A percentile compares a stretch with the other conserved stretches of the same genome.
Evolutionary conservation across 2,797 vertebrate genomes (phyloP).

Genomic region (Thalassophryne amazonica): DNA sequence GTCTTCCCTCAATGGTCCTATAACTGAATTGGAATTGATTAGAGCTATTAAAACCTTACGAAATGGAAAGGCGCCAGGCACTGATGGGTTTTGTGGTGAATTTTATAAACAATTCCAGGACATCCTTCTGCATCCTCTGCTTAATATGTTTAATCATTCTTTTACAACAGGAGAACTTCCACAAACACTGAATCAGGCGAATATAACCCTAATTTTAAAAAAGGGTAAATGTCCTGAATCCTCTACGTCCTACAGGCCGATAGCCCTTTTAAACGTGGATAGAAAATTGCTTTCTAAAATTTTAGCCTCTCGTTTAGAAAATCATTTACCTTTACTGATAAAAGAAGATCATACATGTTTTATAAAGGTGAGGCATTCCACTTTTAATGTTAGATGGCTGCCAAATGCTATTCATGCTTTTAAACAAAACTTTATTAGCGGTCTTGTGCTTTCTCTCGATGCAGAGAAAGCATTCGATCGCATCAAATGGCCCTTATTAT

Average conservation of each 20-base stretch:
- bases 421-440: background rate
- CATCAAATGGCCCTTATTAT: background rate
- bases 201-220: too few species aligned
- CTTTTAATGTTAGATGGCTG: background rate
- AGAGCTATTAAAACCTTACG: constrained; percentile 1
- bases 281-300: background rate
- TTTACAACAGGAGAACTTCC: background rate
- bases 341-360: background rate
- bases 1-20: background rate
- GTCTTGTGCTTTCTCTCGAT: background rate
- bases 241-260: background rate
- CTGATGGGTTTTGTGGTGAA: constrained; percentile 3
- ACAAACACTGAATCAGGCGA: background rate
- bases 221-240: too few species aligned
- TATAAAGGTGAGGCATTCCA: background rate
- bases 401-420: background rate
- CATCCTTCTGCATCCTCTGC: constrained; percentile 1
- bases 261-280: background rate
- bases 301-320: background rate
- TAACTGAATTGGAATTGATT: constrained; percentile 4
- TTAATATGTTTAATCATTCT: background rate
- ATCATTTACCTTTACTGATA: background rate
- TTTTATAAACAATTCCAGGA: constrained; percentile 6
- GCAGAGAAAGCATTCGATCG: background rate
- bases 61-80: constrained; percentile 1